Evolutionary conservation across 2,888 invertebrate genomes (phyloP).

Genomic region (Drosophila paranaensis): DNA sequence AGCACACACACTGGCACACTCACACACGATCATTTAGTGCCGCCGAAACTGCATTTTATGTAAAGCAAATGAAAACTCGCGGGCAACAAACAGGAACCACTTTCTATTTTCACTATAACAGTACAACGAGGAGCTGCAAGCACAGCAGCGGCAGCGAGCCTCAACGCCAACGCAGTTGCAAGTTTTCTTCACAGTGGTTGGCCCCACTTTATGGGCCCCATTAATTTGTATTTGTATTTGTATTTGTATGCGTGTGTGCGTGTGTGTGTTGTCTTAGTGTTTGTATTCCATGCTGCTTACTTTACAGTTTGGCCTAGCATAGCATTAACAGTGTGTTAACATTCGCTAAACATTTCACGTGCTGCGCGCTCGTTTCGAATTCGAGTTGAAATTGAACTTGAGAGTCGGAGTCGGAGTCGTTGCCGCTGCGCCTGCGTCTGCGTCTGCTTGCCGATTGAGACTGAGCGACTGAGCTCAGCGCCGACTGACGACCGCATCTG

Average conservation of each 20-base stretch:
- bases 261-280: conserved; percentile 38
- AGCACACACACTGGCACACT: conserved; percentile 15
- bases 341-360: conserved; percentile 71
- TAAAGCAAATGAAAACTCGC: conserved; percentile 78
- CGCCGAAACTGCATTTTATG: conserved; percentile 71
- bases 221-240: conserved; percentile 58
- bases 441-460: conserved; percentile 57
- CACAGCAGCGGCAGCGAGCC: conserved; percentile 18
- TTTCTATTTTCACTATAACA: conserved; percentile 84
- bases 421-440: conserved; percentile 58
- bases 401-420: conserved; percentile 28
- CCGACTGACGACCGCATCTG: conserved; percentile 46
- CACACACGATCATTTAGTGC: conserved; percentile 14
- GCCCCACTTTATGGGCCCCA: conserved; percentile 66
- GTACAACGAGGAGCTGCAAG: conserved; percentile 61
- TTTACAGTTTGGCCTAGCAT: conserved; percentile 66
- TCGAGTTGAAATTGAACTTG: conserved; percentile 11
- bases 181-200: conserved; percentile 70
- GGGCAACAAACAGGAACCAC: conserved; percentile 82
- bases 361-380: conserved; percentile 39
- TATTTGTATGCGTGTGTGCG: conserved; percentile 40
- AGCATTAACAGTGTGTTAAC: conserved; percentile 63
- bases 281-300: conserved; percentile 50
- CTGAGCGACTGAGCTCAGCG: conserved; percentile 34
- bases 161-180: conserved; percentile 62